Evolutionary conservation across 1,140 invertebrate species (phyloP).

Genomic region (Lordiphosa clarofinis): DNA sequence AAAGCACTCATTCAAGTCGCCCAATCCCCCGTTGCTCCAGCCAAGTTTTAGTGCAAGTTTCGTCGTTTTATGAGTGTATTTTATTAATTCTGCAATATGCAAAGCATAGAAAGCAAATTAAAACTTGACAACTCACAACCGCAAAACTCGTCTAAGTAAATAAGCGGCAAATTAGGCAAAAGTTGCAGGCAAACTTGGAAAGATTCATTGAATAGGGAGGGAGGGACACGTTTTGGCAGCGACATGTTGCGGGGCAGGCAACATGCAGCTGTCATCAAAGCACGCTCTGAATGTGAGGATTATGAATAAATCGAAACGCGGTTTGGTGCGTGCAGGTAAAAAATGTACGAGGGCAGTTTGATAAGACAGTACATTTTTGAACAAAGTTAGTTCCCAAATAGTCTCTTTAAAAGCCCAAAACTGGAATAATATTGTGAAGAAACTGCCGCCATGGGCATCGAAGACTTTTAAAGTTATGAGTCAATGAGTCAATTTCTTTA

Average conservation of each 20-base stretch:
- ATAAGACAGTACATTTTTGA: too few species aligned
- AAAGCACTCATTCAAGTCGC: conserved; percentile 4
- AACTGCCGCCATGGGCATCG: too few species aligned
- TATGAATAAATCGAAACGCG: conserved; percentile 35
- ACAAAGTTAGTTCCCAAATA: too few species aligned
- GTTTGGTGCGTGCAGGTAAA: conserved; percentile 3
- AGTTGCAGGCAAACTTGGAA: conserved; percentile 22
- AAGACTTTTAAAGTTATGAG: too few species aligned
- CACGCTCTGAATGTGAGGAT: conserved; percentile 30
- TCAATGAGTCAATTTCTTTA: too few species aligned
- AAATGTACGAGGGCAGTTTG: conserved; percentile 6
- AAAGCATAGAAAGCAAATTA: conserved; percentile 10
- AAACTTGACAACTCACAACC: conserved; percentile 9
- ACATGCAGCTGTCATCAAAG: conserved; percentile 64
- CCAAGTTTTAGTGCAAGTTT: conserved; percentile 19
- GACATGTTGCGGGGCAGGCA: conserved; percentile 40
- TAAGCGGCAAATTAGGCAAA: conserved; percentile 53
- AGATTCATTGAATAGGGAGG: conserved; percentile 3
- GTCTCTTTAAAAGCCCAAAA: too few species aligned
- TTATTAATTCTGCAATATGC: conserved; percentile 33
- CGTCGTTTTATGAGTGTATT: conserved; percentile 30
- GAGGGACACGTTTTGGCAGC: conserved; percentile 9
- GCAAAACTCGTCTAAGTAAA: conserved; percentile 41
- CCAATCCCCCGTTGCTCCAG: conserved; percentile 4
- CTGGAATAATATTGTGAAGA: too few species aligned